Conservation (phyloP, 2,113 vertebrate species). For the Gambusia holbrooki region DNA sequence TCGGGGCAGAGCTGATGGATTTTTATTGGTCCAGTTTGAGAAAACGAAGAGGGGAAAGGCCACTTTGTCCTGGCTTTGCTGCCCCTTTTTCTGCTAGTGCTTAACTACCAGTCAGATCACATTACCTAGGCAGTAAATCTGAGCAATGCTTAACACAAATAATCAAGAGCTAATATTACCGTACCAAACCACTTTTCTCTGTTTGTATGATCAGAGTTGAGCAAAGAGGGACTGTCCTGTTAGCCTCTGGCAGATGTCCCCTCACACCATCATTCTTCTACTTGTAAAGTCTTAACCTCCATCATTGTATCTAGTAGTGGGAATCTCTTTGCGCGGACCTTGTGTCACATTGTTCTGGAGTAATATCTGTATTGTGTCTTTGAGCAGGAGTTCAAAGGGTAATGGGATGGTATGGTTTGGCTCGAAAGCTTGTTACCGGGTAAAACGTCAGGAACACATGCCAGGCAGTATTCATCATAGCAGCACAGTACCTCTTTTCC, state of each 20-base stretch:
- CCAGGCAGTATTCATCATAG: conserved; percentile 44
- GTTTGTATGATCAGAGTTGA: conserved; percentile 71
- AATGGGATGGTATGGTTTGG: conserved; percentile 51
- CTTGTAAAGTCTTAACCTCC: conserved; percentile 27
- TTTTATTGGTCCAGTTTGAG: conserved; percentile 82
- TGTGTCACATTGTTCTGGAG: conserved; percentile 8
- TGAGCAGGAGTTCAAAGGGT: conserved; percentile 54
- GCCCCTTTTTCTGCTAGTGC: conserved; percentile 78
- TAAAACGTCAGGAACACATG: conserved; percentile 63
- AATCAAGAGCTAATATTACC: conserved; percentile 76
- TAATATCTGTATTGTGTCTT: conserved; percentile 11
- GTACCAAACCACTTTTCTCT: conserved; percentile 70
- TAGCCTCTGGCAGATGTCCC: conserved; percentile 36
- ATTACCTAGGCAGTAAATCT: conserved; percentile 80
- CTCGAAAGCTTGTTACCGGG: conserved; percentile 69
- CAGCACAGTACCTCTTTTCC: conserved; percentile 51
- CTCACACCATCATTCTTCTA: conserved; percentile 45
- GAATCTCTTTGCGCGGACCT: conserved; percentile 7
- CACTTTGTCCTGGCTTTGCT: conserved; percentile 72
- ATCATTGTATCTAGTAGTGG: conserved; percentile 19
- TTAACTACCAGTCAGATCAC: conserved; percentile 79
- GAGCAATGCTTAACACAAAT: conserved; percentile 76
- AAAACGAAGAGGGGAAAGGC: conserved; percentile 69
- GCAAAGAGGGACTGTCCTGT: conserved; percentile 59
- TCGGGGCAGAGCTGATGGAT: conserved; percentile 56